These are phyloP conservation scores for Hydrochoerus hydrochaeris DNA, from an alignment of 2,113 vertebrate species.

Conservation along the genomic window DNA sequence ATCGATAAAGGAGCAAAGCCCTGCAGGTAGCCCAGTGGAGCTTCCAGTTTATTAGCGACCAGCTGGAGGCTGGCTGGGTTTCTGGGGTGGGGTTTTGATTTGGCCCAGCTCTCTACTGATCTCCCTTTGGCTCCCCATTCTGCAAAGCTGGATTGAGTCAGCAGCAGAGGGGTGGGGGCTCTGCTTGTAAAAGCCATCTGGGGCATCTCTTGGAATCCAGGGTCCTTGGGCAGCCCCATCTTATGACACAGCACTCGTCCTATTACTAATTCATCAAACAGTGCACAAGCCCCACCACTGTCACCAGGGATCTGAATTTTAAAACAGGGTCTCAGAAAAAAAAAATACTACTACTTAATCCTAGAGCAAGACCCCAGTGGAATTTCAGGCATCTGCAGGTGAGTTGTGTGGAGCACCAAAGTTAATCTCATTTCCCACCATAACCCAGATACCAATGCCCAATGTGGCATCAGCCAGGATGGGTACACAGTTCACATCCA, in stretches of 20 bases:
- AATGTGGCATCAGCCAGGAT: neutral
- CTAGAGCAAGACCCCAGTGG: neutral
- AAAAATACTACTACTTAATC: neutral
- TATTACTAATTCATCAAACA: neutral
- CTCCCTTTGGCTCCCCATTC: neutral
- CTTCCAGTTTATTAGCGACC: neutral
- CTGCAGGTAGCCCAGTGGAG: neutral
- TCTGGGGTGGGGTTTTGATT: neutral
- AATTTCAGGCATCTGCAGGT: neutral
- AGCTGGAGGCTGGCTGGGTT: neutral
- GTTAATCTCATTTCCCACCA: neutral
- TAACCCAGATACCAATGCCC: neutral
- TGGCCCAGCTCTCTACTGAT: neutral
- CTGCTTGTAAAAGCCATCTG: neutral
- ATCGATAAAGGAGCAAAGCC: neutral
- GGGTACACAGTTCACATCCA: neutral
- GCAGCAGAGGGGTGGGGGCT: neutral
- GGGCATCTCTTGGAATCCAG: neutral
- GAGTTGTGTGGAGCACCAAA: neutral
- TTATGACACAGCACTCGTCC: neutral
- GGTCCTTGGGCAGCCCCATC: neutral
- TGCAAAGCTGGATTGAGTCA: neutral
- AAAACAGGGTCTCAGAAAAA: neutral
- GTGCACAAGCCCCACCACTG: neutral
- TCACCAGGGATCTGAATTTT: neutral